Evolutionary conservation across 2,888 invertebrate genomes (phyloP).

Genomic region (Heliconius ethilla): DNA sequence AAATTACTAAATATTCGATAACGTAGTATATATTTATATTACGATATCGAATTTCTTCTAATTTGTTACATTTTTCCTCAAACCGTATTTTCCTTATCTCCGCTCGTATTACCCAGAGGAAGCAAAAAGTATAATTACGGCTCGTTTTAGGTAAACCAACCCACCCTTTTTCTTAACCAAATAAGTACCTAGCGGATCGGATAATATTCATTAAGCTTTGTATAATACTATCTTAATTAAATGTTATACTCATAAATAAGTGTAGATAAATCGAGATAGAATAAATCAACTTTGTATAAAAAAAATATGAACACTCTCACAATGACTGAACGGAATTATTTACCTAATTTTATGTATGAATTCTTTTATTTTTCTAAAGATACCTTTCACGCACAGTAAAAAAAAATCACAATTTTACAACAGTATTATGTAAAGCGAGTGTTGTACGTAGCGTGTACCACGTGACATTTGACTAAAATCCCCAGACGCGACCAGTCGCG

Average conservation of each 20-base stretch:
- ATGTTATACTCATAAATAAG: background rate
- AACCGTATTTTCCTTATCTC: constrained; percentile 4
- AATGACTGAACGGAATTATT: too few relatives aligned
- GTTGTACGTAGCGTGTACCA: constrained; percentile 3
- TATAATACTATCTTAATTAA: background rate
- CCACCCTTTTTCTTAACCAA: background rate
- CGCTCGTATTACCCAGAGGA: background rate
- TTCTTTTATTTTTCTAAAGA: too few relatives aligned
- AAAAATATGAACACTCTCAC: too few relatives aligned
- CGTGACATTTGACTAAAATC: constrained; percentile 24
- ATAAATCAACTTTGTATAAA: too few relatives aligned
- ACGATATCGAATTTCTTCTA: background rate
- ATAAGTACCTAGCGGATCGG: background rate
- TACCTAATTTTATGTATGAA: too few relatives aligned
- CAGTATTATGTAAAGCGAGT: background rate
- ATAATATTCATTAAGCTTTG: background rate
- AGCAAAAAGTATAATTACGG: constrained; percentile 13
- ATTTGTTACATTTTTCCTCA: constrained; percentile 5
- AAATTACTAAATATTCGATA: background rate
- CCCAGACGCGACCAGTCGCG: constrained; percentile 2
- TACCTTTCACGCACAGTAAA: background rate
- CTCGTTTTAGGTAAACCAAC: background rate
- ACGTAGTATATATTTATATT: background rate
- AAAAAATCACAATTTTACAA: background rate
- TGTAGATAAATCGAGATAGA: too few relatives aligned